phyloP scores from a whole-genome alignment of 2,797 vertebrate species.

The Paramormyrops hopkinsi region DNA sequence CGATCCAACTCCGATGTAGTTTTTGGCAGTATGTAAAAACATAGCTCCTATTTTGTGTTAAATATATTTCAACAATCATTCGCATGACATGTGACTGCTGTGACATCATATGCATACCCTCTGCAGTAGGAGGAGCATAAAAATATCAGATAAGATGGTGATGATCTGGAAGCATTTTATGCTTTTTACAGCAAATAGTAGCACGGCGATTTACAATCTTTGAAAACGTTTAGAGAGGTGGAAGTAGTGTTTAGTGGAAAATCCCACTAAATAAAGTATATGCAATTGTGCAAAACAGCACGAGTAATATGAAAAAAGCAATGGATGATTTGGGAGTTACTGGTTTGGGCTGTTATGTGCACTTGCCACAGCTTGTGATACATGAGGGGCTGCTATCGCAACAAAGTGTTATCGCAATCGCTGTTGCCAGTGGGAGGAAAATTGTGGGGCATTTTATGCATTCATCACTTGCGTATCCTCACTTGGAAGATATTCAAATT shows the following conservation, averaged over 20 bases:
- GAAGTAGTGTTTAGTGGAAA: background rate
- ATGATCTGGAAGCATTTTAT: background rate
- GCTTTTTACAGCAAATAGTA: background rate
- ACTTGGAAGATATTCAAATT: background rate
- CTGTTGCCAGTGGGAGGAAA: background rate
- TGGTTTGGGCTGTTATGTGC: background rate
- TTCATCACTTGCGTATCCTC: background rate
- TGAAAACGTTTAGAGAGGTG: background rate
- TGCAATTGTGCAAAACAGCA: background rate
- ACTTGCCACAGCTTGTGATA: background rate
- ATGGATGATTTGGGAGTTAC: background rate
- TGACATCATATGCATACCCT: background rate
- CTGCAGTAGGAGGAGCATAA: background rate
- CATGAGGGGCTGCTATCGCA: background rate
- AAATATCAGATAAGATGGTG: background rate
- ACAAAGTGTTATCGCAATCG: background rate
- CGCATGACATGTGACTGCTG: background rate
- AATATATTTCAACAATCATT: background rate
- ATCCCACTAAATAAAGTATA: background rate
- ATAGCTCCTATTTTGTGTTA: background rate
- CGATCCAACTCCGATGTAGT: no score
- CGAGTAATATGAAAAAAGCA: background rate
- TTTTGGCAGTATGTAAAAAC: no score
- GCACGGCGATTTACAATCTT: background rate
- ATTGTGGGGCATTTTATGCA: background rate